Evolutionary conservation across 92 coral and sea anemone genomes (phyloP).

Genomic region (Virgularia gustaviana): DNA sequence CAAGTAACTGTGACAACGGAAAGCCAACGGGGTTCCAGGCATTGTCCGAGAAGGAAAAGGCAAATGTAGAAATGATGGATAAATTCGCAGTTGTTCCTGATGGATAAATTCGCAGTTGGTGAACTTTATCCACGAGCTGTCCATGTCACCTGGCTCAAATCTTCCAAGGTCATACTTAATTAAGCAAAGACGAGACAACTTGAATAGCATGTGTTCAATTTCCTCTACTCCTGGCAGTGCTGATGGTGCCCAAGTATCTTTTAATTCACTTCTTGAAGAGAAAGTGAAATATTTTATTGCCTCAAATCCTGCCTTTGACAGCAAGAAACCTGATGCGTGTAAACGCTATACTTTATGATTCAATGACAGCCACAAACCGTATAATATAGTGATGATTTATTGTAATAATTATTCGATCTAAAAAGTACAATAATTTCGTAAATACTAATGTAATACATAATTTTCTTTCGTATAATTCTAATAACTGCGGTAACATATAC

Average conservation of each 20-base stretch:
- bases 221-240: conserved; percentile 55
- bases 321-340: conserved; percentile 39
- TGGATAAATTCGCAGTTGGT: conserved; percentile 61
- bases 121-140: conserved; percentile 46
- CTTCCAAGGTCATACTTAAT: conserved; percentile 59
- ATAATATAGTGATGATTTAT: too few relatives aligned
- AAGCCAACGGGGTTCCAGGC: conserved; percentile 36
- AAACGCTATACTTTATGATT: too few relatives aligned
- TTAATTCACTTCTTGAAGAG: conserved; percentile 37
- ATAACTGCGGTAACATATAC: too few relatives aligned
- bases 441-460: too few relatives aligned
- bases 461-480: too few relatives aligned
- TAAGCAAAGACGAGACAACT: conserved; percentile 55
- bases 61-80: conserved; percentile 49
- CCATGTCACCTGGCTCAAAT: conserved; percentile 44
- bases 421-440: too few relatives aligned
- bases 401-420: too few relatives aligned
- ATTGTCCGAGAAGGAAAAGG: conserved; percentile 48
- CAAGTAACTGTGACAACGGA: conserved; percentile 22
- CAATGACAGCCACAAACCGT: too few relatives aligned
- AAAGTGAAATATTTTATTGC: conserved; percentile 17
- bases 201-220: conserved; percentile 60
- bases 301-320: conserved; percentile 17
- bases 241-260: conserved; percentile 58
- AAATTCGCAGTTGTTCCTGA: conserved; percentile 54